Base-by-base conservation (phyloP, 2,888 invertebrate species). In the Drosophila anomalata region DNA sequence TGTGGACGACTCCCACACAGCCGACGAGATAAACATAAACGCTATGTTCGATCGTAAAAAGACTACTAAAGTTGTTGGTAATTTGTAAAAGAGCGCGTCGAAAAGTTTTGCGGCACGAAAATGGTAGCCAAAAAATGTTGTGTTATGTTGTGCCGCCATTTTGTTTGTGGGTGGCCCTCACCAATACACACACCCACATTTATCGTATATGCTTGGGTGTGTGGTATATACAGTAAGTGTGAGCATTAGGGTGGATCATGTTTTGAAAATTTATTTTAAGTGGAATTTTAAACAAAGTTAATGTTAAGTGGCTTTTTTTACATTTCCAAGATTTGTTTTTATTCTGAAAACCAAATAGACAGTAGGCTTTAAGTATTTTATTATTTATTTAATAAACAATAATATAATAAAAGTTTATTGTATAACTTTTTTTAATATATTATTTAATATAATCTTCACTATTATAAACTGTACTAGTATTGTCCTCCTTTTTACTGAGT, bases 21-120 rank as follows among this genome's bases (percentile, higher is more conserved):
- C 41, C 17, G 31, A 33, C 24, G 55, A 74, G 33, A 62, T 46
- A 54, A 56, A 74, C 58, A 75, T 73, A 81, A 80, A 74, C 77
- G 73, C 71, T 73, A 66, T 69, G 79, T 77, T 58, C 53, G 77
- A 63, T 82, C 73, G 70, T 76, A 78, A 87, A 81, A 76, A 88
- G 61, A 52, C 62, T 72, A 76, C 70, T 76, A 76, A 77, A 85
- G 78, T 80, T 79, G 79, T 89, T 89, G 90, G 90, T 89, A 90
- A 90, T 90, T 90, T 90, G 90, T 83, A 89, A 90, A 89, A 89
- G 83, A 88, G 88, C 78, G 87, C 89, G 85, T 85, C 89, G 88
- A 89, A 90, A 90, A 89, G 78, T 90, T 90, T 89, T 79, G 87
- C 81, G 75, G 75, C 78, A 75, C 77, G 31, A 53, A 74, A 76